Conservation (phyloP, 1,140 invertebrate species). For the Zaprionus ghesquierei region DNA sequence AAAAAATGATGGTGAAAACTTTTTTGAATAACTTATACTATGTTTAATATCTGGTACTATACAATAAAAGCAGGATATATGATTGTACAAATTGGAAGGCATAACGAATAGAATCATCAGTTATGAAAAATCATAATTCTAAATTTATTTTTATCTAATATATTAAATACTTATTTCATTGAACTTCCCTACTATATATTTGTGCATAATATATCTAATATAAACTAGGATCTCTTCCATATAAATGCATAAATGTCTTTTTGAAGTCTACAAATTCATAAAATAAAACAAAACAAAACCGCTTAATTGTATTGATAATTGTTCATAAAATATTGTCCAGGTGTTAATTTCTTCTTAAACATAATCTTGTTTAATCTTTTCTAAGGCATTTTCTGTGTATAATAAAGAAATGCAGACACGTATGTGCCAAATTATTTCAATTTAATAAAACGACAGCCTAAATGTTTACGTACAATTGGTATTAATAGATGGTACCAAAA, state of each 20-base stretch:
- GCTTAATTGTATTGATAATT: background rate
- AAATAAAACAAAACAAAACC: background rate
- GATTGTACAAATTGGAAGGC: background rate
- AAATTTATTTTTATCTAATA: background rate
- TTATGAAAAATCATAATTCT: background rate
- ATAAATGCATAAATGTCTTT: background rate
- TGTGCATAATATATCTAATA: background rate
- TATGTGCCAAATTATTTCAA: background rate
- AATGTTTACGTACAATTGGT: background rate
- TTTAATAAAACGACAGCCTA: background rate
- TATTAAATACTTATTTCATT: background rate
- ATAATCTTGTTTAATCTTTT: conserved; percentile 8
- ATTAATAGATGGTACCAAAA: background rate
- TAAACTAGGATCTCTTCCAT: background rate
- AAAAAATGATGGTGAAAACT: background rate
- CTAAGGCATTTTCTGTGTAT: background rate
- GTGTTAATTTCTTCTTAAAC: conserved; percentile 17
- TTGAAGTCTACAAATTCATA: conserved; percentile 24
- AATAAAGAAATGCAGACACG: conserved; percentile 10
- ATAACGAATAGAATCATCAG: background rate
- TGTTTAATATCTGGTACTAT: background rate
- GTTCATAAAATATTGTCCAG: background rate
- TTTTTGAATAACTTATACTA: background rate
- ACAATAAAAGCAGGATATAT: background rate
- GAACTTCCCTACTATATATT: background rate